Evolutionary conservation across 2,888 invertebrate species (phyloP), one percentile per base, ranked within the genome.

Genomic region (Desoria tigrina): DNA sequence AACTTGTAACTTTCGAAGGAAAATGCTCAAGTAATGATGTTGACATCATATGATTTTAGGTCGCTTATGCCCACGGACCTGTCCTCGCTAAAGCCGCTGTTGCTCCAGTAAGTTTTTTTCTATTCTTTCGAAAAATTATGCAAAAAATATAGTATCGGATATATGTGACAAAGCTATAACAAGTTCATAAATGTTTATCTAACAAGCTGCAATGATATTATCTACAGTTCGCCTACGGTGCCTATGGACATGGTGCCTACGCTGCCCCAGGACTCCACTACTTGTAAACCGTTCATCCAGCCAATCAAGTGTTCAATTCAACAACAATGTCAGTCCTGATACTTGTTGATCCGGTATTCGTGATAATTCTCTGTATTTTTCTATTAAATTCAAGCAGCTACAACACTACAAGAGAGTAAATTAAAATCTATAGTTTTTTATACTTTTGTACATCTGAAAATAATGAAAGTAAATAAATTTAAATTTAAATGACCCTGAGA

Each of bases 191-290:
- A 32, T 11, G 4, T 32, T 32, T n/a, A n/a, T n/a, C n/a, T n/a
- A n/a, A 32, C 11, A 7, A 32, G 11, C 11, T 32, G 32, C 11
- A 32, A 32, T 32, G 11, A 32, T 32, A 7, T 4, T 7, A 32
- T 32, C 24, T 51, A 2, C 51, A 51, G 51, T 51, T 51, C 23
- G 51, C 51, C 26, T 51, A 51, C 24, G 51, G 24, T 24, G 51
- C 51, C 21, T 32, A 28, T 37, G 65, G 59, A 42, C 57, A 63
- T 28, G 64, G 64, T 58, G 55, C 23, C 18, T 32, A 28, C 26
- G 63, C 39, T 23, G 65, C 27, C 24, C 56, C 62, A 26, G 55
- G 24, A 16, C 24, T 57, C 42, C 57, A 57, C 57, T 57, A 57
- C 42, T 57, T 39, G 39, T 57, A 57, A 37, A 55, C 28, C 3